Evolutionary conservation across 2,888 invertebrate genomes (phyloP), one percentile per base, ranked within the genome.

Genomic region (Zonitis immaculata): DNA sequence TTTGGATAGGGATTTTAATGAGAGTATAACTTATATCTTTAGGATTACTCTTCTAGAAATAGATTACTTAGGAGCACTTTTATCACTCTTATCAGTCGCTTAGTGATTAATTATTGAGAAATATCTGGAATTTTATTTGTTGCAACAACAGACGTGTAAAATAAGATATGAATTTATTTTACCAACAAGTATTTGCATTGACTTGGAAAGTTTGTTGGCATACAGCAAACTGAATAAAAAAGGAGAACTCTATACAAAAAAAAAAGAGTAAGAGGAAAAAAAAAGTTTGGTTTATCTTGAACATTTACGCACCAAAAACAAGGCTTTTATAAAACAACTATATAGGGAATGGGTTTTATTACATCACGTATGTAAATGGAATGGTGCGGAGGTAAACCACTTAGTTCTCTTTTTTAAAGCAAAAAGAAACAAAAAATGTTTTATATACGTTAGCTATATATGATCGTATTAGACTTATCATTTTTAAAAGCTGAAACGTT

Each of bases 321-420:
- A 55, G 55, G 50, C 52, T 52, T 52, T 39, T 52, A 52, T n/a
- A 52, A 54, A 47, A 42, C 55, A 44, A 30, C 52, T 25, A 44
- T n/a, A n/a, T n/a, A n/a, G 49, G 50, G 52, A 58, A 52, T 52
- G 47, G 45, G 52, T 58, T 58, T 58, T 58, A 58, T 58, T 58
- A 50, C 58, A 56, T 58, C 58, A 58, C 55, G 55, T 55, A 58
- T 58, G 58, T 48, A 58, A 58, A 58, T 58, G 52, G 55, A 56
- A 55, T 45, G 49, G 51, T 49, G 42, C 47, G 55, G 22, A 57
- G 57, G 51, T 57, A 54, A 57, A 54, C 57, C 57, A 57, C 57
- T 57, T 57, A 51, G 47, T 45, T 57, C 26, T 50, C 7, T n/a
- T 14, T 32, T 14, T 32, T n/a, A n/a, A n/a, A n/a, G n/a, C n/a